Evolutionary conservation across 2,797 vertebrate species (phyloP).

Genomic region (Aulostomus chinensis): DNA sequence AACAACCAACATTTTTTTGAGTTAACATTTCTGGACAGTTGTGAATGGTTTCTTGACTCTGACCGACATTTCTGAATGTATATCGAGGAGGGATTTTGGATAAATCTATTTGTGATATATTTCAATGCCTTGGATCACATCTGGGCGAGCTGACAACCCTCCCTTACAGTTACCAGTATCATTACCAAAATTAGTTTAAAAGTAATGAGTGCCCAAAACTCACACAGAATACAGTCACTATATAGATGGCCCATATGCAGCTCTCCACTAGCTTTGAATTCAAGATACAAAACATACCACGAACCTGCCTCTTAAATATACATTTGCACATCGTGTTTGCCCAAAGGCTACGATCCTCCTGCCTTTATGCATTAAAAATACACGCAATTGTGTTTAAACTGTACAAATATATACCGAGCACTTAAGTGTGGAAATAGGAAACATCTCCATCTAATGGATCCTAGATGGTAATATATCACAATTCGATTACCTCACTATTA

Average conservation of each 20-base stretch:
- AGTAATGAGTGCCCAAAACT: too few species aligned
- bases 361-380: constrained; percentile 5
- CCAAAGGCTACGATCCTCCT: constrained; percentile 6
- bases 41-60: too few species aligned
- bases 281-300: constrained; percentile 12
- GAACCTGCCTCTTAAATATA: constrained; percentile 4
- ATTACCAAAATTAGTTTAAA: too few species aligned
- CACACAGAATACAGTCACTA: neutral
- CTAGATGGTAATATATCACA: constrained; percentile 65
- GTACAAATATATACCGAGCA: constrained; percentile 12
- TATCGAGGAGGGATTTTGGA: too few species aligned
- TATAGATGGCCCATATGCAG: constrained; percentile 10
- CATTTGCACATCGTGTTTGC: too few species aligned
- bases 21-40: too few species aligned
- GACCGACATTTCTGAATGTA: too few species aligned
- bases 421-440: constrained; percentile 35
- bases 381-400: constrained; percentile 18
- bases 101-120: too few species aligned
- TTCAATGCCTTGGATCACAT: too few species aligned
- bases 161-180: too few species aligned
- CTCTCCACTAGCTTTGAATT: neutral
- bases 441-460: constrained; percentile 59
- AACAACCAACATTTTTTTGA: too few species aligned
- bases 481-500: constrained; percentile 65
- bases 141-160: too few species aligned